Evolutionary conservation across 2,113 vertebrate species (phyloP), one percentile per base, ranked within the genome.

Genomic region (Astur gentilis): DNA sequence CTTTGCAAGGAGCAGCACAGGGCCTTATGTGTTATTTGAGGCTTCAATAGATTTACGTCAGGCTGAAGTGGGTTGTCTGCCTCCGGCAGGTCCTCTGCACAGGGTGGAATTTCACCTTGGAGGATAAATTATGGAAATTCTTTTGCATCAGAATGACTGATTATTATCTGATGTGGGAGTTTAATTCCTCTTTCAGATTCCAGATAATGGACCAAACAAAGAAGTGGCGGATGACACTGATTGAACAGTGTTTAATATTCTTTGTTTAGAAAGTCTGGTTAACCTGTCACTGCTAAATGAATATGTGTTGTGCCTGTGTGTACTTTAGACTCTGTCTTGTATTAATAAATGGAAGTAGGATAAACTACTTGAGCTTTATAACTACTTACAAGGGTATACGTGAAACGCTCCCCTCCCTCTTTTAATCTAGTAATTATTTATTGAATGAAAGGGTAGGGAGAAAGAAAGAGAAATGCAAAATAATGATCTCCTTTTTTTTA

Each of bases 61-160:
- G 64, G 40, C 34, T 79, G 66, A 87, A 87, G 44, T 13, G 70
- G 34, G 50, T 52, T 15, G 1, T 61, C 47, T 84, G 66, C 36
- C 88, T 81, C 45, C 0, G 4, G 52, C 65, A 91, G 78, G 23
- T 64, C 54, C 50, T 81, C 76, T 87, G 89, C 65, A 38, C 34
- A 12, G 70, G 45, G 31, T 81, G 42, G 49, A 61, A 91, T 70
- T 91, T 94, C 89, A 76, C 73, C 89, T 91, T 86, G 70, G 54
- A 85, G 94, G 96, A 92, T 81, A 90, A 83, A 95, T 94, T 40
- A 95, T 93, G 91, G 71, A 87, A 66, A 91, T 81, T 61, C 27
- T 91, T 77, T 97, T 5, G 0, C 83, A 60, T 91, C 78, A 90
- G 71, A 95, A 62, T 62, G 58, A 80, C 52, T 94, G 65, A 91